Percentiles rank a stretch among this genome's conserved stretches.
Conservation (phyloP, 2,113 vertebrate genomes). For the Hyperopisus bebe region DNA sequence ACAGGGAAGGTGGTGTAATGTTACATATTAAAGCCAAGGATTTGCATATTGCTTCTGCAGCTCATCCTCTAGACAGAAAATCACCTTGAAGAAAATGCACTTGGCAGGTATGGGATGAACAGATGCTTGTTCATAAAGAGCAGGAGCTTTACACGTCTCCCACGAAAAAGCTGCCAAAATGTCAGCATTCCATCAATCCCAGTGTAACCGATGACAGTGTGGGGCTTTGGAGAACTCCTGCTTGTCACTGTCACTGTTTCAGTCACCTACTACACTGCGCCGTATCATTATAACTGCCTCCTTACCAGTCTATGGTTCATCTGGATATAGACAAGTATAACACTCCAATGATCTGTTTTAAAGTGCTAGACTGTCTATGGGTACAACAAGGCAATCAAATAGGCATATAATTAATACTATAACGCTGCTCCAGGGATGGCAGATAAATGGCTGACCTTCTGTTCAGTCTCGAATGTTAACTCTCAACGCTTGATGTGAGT, state of each 20-base stretch:
- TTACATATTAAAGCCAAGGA: neutral
- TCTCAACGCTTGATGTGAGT: neutral
- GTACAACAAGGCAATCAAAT: neutral
- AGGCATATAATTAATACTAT: neutral
- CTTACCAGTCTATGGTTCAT: neutral
- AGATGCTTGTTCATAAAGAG: neutral
- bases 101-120: constrained; percentile 22
- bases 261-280: neutral
- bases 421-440: neutral
- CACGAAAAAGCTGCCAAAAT: neutral
- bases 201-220: neutral
- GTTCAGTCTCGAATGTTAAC: neutral
- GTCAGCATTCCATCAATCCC: neutral
- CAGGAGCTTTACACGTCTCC: neutral
- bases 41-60: neutral
- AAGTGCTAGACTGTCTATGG: neutral
- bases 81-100: constrained; percentile 35
- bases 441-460: neutral
- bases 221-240: neutral
- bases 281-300: neutral
- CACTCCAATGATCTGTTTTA: neutral
- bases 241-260: neutral
- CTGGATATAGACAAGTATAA: neutral
- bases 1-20: neutral
- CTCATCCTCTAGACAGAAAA: constrained; percentile 33